Base-by-base conservation (phyloP, 2,888 invertebrate species). In the Drosophila tanythrix region DNA sequence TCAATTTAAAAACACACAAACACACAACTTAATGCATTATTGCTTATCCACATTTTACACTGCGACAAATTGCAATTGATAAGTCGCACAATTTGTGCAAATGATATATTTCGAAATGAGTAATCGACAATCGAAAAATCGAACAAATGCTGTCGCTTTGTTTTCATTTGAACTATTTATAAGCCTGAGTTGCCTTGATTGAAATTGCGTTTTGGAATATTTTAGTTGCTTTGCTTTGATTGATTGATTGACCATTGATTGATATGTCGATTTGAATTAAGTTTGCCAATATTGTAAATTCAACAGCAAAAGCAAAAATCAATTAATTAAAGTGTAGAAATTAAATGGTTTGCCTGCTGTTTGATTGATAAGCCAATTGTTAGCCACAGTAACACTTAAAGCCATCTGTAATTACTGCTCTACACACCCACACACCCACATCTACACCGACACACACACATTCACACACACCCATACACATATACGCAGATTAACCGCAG, bases 341-440 rank as follows among this genome's bases (percentile, higher is more conserved):
- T 33, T 18, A 13, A 40, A 4, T 58, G 33, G 58, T 61, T 61
- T 48, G 52, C 62, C 18, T 63, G 43, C n/a, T 31, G 31, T 38
- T 36, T 53, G 57, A 50, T n/a, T 62, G 59, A 57, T 72, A 70
- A 83, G 57, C 76, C 58, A 61, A 55, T 46, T 68, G 55, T 57
- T 68, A 55, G 72, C 51, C 59, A 51, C 57, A 68, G 77, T 52
- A n/a, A 31, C 67, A 67, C 61, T 57, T 64, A 81, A 50, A 60
- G 63, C 53, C 67, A 63, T 65, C 40, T 78, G 67, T 79, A 79
- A 74, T 82, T 82, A 79, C 64, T 58, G 52, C 62, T 25, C 35
- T 46, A n/a, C 35, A 38, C 50, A 46, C 59, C 50, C 38, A 35
- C 33, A 38, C n/a, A 55, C 58, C 48, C 56, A 43, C 10, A 43